A percentile compares a stretch with the other conserved stretches of the same genome.
Conservation (phyloP, 2,797 vertebrate genomes). For the Pseudochromis fuscus region DNA sequence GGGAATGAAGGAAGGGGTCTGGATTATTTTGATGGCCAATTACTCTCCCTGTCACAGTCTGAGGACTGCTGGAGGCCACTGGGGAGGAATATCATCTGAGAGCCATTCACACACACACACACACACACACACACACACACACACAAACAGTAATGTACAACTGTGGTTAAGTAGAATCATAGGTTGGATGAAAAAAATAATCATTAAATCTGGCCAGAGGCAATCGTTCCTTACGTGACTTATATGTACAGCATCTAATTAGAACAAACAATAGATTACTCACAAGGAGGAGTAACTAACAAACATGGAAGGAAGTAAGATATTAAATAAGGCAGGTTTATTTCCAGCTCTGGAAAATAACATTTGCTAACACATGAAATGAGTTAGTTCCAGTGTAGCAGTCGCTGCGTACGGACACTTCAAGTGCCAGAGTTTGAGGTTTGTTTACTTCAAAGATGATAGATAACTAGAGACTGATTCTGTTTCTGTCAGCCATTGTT, state of each 20-base stretch:
- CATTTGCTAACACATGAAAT: too few species aligned
- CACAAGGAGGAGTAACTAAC: slow-evolving; percentile 21
- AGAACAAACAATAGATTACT: slow-evolving; percentile 53
- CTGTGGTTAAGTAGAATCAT: slow-evolving; percentile 46
- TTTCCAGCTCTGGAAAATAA: slow-evolving; percentile 31
- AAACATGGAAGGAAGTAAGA: slow-evolving; percentile 2
- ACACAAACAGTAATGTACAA: too few species aligned
- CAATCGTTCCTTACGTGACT: slow-evolving; percentile 32
- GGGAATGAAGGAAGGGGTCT: slow-evolving; percentile 68
- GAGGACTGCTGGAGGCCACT: slow-evolving; percentile 63
- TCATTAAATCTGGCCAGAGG: slow-evolving; percentile 57
- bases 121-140: slow-evolving; percentile 34
- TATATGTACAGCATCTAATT: slow-evolving; percentile 54
- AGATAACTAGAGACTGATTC: too few species aligned
- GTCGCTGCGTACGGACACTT: not conserved
- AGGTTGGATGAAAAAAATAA: slow-evolving; percentile 48
- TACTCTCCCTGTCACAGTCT: slow-evolving; percentile 77
- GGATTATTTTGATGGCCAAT: slow-evolving; percentile 83
- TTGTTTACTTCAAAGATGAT: too few species aligned
- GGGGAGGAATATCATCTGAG: slow-evolving; percentile 51
- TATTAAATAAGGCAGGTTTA: slow-evolving; percentile 38
- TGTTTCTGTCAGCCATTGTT: too few species aligned
- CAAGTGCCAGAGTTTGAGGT: slow-evolving; percentile 1
- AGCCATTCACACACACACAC: slow-evolving; percentile 43
- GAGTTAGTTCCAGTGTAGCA: slow-evolving; percentile 15